These are phyloP conservation scores for Alentia gelatinosa DNA, from an alignment of 2,888 invertebrate species.

Conservation along the genomic window DNA sequence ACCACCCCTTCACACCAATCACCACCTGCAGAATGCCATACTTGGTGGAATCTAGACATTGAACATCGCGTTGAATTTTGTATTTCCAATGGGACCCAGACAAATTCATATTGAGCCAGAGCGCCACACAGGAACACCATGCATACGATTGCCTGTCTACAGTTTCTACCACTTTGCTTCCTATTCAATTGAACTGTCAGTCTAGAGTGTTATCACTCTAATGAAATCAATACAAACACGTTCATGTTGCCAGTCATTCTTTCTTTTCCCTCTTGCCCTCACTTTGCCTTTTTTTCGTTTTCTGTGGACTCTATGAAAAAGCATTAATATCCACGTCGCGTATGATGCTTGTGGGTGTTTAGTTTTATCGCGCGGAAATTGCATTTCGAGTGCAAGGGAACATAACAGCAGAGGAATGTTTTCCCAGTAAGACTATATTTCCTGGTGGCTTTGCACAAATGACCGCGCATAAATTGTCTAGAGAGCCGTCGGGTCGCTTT, in stretches of 20 bases:
- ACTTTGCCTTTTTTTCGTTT: too few species aligned
- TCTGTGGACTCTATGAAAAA: conserved; percentile 10
- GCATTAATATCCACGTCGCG: not conserved
- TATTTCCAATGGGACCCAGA: not conserved
- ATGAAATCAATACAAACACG: conserved; percentile 45
- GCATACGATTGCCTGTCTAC: not conserved
- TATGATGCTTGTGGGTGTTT: not conserved
- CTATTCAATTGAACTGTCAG: not conserved
- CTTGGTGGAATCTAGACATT: not conserved
- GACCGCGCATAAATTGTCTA: conserved; percentile 41
- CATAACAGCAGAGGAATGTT: not conserved
- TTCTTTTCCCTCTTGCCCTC: not conserved
- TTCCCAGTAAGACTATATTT: conserved; percentile 50
- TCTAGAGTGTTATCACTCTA: conserved; percentile 1
- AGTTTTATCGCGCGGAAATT: conserved; percentile 38
- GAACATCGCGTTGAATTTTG: not conserved
- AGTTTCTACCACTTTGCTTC: not conserved
- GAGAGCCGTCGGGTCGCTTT: not conserved
- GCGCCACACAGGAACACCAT: not conserved
- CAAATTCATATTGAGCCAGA: not conserved
- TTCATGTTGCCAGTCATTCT: not conserved
- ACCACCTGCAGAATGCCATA: not conserved
- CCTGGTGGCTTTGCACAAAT: conserved; percentile 15
- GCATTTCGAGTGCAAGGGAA: conserved; percentile 43
- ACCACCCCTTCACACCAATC: too few species aligned